Evolutionary conservation across 1,140 invertebrate genomes (phyloP), one percentile per base, ranked within the genome.

Genomic region (Polypedilum vanderplanki): DNA sequence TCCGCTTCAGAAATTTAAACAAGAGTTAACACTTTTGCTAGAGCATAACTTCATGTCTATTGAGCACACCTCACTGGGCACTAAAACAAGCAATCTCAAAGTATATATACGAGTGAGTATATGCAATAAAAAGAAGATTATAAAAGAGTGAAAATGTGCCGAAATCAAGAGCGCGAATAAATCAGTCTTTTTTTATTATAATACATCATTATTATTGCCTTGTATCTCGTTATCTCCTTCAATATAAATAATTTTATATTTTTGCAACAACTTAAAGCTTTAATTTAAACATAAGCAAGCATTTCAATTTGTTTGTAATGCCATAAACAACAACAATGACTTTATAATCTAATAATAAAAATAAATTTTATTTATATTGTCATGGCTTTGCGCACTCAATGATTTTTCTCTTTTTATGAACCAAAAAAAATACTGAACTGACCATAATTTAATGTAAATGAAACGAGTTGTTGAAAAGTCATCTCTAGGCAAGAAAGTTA

Each of bases 381-480:
- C 15, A 57, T 57, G 46, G 24, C 24, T n/a, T 57, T 57, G 46
- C n/a, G 46, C n/a, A 57, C 46, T n/a, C 46, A 57, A n/a, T 33
- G 24, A 33, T 33, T 33, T 33, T 33, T 33, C 24, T 33, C 3
- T 57, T 57, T 46, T 57, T 57, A 57, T 57, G 46, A 57, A 3
- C 46, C 12, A 12, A 57, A 57, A n/a, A n/a, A n/a, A n/a, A n/a
- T n/a, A 57, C 46, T 57, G 46, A 57, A 57, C 46, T 57, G 46
- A 57, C 46, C 46, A 57, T 57, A 57, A 57, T 57, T 57, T 57
- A n/a, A 57, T 57, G 46, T 57, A 57, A 57, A 57, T 57, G 46
- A 57, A n/a, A 57, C 7, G 46, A 57, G 46, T 57, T 57, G 46
- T 12, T 57, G 46, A 57, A n/a, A 57, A n/a, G n/a, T 57, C 12